Evolutionary conservation across 2,113 vertebrate genomes (phyloP).

Genomic region (Azemiops feae): DNA sequence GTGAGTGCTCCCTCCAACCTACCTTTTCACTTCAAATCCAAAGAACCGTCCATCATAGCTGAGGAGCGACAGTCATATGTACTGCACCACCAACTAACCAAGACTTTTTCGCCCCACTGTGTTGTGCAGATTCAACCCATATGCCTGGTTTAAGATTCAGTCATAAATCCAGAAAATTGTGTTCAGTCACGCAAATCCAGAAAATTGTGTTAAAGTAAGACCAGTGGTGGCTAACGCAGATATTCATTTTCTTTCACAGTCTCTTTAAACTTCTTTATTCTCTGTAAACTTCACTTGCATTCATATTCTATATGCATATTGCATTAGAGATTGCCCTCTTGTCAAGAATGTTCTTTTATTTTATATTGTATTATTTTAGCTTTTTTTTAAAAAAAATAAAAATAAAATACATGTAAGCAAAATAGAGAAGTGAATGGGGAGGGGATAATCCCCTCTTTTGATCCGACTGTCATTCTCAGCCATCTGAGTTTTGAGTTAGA

Average conservation of each 20-base stretch:
- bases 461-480: neutral
- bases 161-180: neutral
- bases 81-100: neutral
- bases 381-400: neutral
- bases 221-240: neutral
- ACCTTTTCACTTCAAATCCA: neutral
- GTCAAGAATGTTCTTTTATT: neutral
- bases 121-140: neutral
- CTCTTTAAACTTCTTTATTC: neutral
- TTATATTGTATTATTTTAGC: neutral
- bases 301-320: neutral
- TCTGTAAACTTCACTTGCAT: neutral
- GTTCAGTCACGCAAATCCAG: neutral
- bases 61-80: neutral
- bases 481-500: neutral
- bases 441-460: neutral
- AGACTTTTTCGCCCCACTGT: neutral
- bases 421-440: neutral
- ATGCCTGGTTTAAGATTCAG: neutral
- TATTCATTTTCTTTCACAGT: neutral
- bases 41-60: neutral
- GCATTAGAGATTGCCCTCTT: neutral
- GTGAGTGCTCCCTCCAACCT: neutral
- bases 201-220: neutral
- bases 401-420: neutral